These are phyloP conservation scores for Chrysolina oricalcia DNA, from an alignment of 2,888 invertebrate species.

Conservation along the genomic window DNA sequence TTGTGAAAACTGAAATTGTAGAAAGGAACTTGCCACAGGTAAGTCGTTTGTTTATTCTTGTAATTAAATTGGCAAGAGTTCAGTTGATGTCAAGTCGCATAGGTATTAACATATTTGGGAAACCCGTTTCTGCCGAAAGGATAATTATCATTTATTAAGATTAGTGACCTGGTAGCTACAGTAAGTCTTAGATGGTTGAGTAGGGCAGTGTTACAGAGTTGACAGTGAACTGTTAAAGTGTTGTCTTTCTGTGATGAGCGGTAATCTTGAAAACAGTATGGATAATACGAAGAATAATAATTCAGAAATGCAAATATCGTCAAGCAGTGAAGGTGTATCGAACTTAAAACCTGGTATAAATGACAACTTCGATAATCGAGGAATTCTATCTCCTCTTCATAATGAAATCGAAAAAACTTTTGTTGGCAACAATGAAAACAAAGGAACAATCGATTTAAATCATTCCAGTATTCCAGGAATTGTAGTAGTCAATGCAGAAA, in stretches of 20 bases:
- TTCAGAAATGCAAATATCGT: not conserved
- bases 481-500: not conserved
- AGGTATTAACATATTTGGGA: conserved; percentile 1
- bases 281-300: not conserved
- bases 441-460: not conserved
- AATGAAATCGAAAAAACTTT: no score
- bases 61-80: no score
- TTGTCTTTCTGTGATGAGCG: not conserved
- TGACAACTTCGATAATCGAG: not conserved
- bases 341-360: not conserved
- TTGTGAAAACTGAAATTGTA: no score
- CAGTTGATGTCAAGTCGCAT: not conserved
- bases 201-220: not conserved
- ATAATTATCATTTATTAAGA: not conserved
- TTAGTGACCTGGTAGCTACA: not conserved
- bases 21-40: no score
- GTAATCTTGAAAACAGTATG: not conserved
- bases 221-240: not conserved
- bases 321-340: not conserved
- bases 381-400: no score
- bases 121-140: not conserved
- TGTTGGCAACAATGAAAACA: no score
- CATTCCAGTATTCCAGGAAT: not conserved
- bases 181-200: not conserved
- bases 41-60: no score